phyloP scores from a whole-genome alignment of 2,888 invertebrate species.

The Fissipunctia ypsillon region DNA sequence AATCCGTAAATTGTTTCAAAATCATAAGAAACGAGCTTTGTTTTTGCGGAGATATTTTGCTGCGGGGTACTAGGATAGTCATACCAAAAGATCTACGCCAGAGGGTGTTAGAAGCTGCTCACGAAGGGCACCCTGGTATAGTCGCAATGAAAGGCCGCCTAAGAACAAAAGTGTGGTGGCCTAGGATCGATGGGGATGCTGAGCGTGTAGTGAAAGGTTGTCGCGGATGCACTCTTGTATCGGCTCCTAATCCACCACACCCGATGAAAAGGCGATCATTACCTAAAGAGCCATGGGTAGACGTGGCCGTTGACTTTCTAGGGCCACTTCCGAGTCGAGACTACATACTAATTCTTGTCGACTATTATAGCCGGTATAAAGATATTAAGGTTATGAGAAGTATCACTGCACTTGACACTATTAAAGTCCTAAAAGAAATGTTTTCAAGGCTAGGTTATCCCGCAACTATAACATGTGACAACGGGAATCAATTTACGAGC shows the following conservation, averaged over 20 bases:
- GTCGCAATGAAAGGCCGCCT: too few species aligned
- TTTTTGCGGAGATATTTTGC: too few species aligned
- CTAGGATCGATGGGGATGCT: background rate
- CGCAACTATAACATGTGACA: background rate
- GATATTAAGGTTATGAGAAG: background rate
- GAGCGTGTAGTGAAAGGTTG: constrained; percentile 2
- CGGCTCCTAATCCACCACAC: background rate
- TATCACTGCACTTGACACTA: background rate
- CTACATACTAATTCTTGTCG: background rate
- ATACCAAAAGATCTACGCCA: too few species aligned
- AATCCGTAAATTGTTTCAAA: too few species aligned
- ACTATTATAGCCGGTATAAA: background rate
- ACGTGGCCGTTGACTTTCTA: constrained; percentile 7
- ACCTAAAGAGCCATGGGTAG: background rate
- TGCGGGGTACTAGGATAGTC: too few species aligned
- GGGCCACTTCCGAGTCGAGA: constrained; percentile 4
- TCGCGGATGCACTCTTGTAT: constrained; percentile 1
- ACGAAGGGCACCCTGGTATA: too few species aligned
- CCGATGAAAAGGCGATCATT: background rate
- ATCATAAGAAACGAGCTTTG: too few species aligned
- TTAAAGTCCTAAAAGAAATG: background rate
- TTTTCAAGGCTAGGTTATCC: constrained; percentile 3
- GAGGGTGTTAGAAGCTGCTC: too few species aligned
- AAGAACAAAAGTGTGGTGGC: too few species aligned
- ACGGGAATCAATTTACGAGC: constrained; percentile 4